Conservation (phyloP, 1,140 invertebrate genomes). For the Cyclargus thomasi region DNA sequence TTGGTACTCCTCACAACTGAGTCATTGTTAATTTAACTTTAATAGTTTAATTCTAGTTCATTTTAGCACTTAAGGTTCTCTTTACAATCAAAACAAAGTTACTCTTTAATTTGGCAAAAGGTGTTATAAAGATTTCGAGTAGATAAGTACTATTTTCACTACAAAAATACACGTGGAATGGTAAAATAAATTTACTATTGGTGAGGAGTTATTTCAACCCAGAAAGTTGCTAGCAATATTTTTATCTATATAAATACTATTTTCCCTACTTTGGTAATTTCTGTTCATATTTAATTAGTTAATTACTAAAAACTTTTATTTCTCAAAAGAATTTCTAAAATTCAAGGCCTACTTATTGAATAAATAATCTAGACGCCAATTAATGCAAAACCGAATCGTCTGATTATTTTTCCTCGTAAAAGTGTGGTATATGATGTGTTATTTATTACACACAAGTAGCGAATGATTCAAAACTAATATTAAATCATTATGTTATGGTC, state of each 20-base stretch:
- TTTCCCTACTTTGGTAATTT: too few relatives aligned
- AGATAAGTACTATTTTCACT: too few relatives aligned
- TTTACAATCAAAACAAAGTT: neutral
- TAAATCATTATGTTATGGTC: conserved; percentile 29
- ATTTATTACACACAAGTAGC: conserved; percentile 20
- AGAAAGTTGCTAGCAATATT: too few relatives aligned
- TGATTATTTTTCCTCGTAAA: neutral
- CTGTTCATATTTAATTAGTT: too few relatives aligned
- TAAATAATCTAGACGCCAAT: neutral
- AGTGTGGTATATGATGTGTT: neutral
- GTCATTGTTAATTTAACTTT: neutral
- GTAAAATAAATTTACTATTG: too few relatives aligned
- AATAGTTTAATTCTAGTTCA: neutral
- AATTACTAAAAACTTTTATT: too few relatives aligned
- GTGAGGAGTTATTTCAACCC: too few relatives aligned
- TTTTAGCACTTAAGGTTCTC: neutral
- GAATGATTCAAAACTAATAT: conserved; percentile 18
- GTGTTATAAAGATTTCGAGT: too few relatives aligned
- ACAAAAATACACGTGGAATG: too few relatives aligned
- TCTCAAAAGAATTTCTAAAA: neutral
- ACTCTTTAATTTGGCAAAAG: too few relatives aligned
- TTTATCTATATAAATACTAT: too few relatives aligned
- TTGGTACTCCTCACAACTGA: neutral
- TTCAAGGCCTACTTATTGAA: too few relatives aligned
- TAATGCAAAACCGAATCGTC: neutral